Conservation (phyloP, 2,113 vertebrate genomes). For the Syngnathus floridae region DNA sequence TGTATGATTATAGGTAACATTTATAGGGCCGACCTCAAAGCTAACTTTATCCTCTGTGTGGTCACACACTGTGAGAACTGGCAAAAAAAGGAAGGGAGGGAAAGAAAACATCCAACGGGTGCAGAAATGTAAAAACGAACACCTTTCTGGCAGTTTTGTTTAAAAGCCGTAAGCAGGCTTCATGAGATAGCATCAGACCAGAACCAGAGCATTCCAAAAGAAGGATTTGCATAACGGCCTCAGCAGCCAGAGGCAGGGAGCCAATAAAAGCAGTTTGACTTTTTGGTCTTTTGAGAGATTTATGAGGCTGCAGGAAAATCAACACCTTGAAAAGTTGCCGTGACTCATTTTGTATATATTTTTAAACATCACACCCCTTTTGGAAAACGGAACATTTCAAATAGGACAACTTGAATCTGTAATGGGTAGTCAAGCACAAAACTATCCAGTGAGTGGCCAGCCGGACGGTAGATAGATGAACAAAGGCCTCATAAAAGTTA, state of each 20-base stretch:
- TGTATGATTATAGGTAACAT: constrained; percentile 62
- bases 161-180: neutral
- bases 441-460: neutral
- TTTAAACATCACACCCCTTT: neutral
- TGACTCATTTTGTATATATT: neutral
- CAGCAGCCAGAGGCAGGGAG: constrained; percentile 22
- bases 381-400: neutral
- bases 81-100: too few relatives aligned
- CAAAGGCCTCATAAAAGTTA: constrained; percentile 4
- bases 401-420: too few relatives aligned
- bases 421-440: too few relatives aligned
- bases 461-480: neutral
- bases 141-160: constrained; percentile 4
- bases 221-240: constrained; percentile 72
- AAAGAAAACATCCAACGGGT: neutral
- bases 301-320: constrained; percentile 34
- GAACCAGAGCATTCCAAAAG: constrained; percentile 37
- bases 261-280: constrained; percentile 41
- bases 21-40: constrained; percentile 34
- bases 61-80: neutral
- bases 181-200: constrained; percentile 15
- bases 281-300: constrained; percentile 13
- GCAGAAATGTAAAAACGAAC: neutral
- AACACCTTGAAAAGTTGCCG: neutral
- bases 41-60: constrained; percentile 18